These are phyloP conservation scores for Anastrepha obliqua DNA, from an alignment of 1,140 invertebrate species.

Conservation along the genomic window DNA sequence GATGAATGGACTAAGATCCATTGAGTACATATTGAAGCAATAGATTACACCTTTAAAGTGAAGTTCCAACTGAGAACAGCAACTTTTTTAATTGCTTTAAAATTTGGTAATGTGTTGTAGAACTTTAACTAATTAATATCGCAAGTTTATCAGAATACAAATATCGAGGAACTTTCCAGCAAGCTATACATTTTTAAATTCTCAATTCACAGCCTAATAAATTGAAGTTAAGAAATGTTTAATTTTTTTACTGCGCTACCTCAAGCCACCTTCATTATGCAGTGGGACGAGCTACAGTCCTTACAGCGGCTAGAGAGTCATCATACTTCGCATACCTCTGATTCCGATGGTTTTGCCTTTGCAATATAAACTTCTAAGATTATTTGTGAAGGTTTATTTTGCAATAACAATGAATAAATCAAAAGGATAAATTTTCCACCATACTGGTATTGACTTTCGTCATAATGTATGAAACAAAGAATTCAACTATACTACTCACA, in stretches of 20 bases:
- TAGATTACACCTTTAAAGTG: slow-evolving; percentile 70
- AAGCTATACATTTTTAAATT: neutral
- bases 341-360: slow-evolving; percentile 60
- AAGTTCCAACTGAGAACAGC: slow-evolving; percentile 74
- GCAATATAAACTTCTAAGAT: slow-evolving; percentile 56
- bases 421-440: slow-evolving; percentile 75
- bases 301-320: slow-evolving; percentile 65
- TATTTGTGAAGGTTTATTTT: slow-evolving; percentile 73
- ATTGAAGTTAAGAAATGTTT: neutral
- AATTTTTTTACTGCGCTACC: slow-evolving; percentile 74
- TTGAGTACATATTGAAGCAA: slow-evolving; percentile 67
- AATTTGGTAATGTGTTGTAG: slow-evolving; percentile 64
- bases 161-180: neutral
- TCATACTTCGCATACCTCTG: slow-evolving; percentile 71
- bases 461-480: no score
- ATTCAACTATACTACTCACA: no score
- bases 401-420: slow-evolving; percentile 78
- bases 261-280: slow-evolving; percentile 68
- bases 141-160: neutral
- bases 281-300: slow-evolving; percentile 72
- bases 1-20: slow-evolving; percentile 73
- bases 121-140: no score
- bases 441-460: slow-evolving; percentile 69
- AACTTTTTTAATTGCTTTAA: slow-evolving; percentile 60
- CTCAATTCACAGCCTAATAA: neutral